Evolutionary conservation across 2,888 invertebrate species (phyloP), one percentile per base, ranked within the genome.

Genomic region (Drosophila cognata): DNA sequence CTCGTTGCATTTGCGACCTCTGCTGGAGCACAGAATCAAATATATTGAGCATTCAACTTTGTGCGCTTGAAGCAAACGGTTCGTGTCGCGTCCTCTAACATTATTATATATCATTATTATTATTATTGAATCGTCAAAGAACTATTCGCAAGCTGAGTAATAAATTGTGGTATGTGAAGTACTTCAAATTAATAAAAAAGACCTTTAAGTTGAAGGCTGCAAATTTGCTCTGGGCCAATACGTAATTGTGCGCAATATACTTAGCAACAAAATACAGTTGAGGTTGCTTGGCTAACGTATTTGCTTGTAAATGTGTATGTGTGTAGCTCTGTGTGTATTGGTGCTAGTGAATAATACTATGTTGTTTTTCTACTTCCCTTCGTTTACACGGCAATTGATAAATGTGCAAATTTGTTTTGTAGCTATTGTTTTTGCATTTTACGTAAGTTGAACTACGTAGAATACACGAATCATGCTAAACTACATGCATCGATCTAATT

Each of bases 21-120:
- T 18, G 55, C 50, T 31, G 33, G 33, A 48, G 46, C 29, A 16
- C 29, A 21, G 55, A 48, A 48, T 48, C 61, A 71, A 74, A 51
- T 59, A 31, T 25, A 63, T 50, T 67, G 56, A 76, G 61, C 85
- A 90, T 80, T 91, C 81, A 79, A 59, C 76, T 56, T 79, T 88
- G 73, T 75, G 81, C 78, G 76, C 71, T 79, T 60, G 35, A 75
- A 77, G 82, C 56, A 56, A 80, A 78, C 92, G 90, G 77, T 78
- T 67, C 71, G 61, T 64, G 55, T 46, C 77, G 66, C 57, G 51
- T 41, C 63, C 59, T 25, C n/a, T 16, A 18, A 8, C 16, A 31
- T 29, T 29, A 16, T 18, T 18, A 36, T 21, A 25, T 38, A 53
- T 25, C 21, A 10, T 33, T 56, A 16, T 56, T 38, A 6, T 55